phyloP scores from a whole-genome alignment of 2,113 vertebrate genomes.

The Neotragus moschatus region DNA sequence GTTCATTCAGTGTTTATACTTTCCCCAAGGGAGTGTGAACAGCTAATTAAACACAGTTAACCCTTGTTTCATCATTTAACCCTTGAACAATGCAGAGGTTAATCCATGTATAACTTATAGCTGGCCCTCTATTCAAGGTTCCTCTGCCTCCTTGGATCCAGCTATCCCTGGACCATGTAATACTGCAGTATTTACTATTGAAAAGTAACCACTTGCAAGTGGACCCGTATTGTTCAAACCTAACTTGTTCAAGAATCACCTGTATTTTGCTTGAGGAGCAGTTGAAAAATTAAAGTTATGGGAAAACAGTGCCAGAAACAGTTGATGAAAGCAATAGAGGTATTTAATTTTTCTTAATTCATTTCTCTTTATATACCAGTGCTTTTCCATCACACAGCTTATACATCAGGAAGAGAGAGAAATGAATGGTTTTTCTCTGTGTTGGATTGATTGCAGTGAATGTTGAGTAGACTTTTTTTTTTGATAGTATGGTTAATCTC shows the following conservation, averaged over 20 bases:
- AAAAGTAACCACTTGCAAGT: not conserved
- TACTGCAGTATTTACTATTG: not conserved
- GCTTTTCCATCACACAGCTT: not conserved
- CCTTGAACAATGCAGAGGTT: not conserved
- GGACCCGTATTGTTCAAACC: accelerated
- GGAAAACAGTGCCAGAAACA: not conserved
- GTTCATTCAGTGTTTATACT: not conserved
- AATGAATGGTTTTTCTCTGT: not conserved
- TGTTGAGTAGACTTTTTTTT: not conserved
- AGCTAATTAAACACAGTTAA: not conserved
- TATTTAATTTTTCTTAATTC: not conserved
- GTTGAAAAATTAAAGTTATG: not conserved
- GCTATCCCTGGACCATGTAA: too few relatives aligned
- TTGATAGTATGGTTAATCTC: not conserved
- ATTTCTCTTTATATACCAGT: not conserved
- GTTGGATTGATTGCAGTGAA: not conserved
- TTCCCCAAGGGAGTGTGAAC: not conserved
- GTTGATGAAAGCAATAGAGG: not conserved
- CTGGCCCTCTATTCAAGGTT: not conserved
- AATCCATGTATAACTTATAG: not conserved
- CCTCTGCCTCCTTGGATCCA: not conserved
- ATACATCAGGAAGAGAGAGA: not conserved
- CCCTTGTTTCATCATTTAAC: not conserved
- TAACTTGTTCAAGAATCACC: not conserved
- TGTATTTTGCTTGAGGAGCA: not conserved